Conservation (phyloP, 2,888 invertebrate genomes). For the Morpho helenor region DNA sequence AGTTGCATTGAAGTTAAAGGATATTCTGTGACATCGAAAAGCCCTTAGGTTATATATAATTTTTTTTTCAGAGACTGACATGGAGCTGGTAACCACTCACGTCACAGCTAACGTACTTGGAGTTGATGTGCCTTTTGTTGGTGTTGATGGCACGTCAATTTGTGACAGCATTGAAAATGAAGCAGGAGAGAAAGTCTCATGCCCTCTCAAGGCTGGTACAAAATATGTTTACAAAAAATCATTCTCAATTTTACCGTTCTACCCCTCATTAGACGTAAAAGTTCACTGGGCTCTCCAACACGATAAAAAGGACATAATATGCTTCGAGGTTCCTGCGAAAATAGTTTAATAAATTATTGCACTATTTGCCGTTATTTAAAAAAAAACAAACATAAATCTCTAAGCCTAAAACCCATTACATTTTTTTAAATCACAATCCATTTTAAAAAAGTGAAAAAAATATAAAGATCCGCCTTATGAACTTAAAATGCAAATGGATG, state of each 20-base stretch:
- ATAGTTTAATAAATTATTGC: conserved; percentile 51
- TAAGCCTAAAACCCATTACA: too few relatives aligned
- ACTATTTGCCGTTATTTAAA: too few relatives aligned
- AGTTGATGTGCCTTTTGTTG: conserved; percentile 85
- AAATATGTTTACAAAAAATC: conserved; percentile 84
- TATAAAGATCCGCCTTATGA: too few relatives aligned
- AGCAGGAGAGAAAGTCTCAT: conserved; percentile 79
- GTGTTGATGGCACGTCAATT: conserved; percentile 85
- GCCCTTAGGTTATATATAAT: background rate
- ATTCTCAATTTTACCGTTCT: conserved; percentile 74
- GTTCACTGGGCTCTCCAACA: conserved; percentile 82
- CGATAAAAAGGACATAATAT: conserved; percentile 68
- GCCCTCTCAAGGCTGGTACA: conserved; percentile 83
- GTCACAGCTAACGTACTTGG: conserved; percentile 82
- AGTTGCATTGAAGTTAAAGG: too few relatives aligned
- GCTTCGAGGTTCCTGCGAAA: conserved; percentile 85
- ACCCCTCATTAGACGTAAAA: conserved; percentile 70
- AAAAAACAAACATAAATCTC: too few relatives aligned
- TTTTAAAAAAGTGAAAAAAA: too few relatives aligned
- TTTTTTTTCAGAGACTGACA: conserved; percentile 69
- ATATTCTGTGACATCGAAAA: too few relatives aligned
- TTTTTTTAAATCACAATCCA: too few relatives aligned
- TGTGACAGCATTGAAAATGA: conserved; percentile 81
- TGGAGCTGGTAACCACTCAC: conserved; percentile 72
- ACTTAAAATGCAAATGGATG: too few relatives aligned